Conservation (phyloP, 92 coral and sea anemone species). For the Palythoa caribaeorum region DNA sequence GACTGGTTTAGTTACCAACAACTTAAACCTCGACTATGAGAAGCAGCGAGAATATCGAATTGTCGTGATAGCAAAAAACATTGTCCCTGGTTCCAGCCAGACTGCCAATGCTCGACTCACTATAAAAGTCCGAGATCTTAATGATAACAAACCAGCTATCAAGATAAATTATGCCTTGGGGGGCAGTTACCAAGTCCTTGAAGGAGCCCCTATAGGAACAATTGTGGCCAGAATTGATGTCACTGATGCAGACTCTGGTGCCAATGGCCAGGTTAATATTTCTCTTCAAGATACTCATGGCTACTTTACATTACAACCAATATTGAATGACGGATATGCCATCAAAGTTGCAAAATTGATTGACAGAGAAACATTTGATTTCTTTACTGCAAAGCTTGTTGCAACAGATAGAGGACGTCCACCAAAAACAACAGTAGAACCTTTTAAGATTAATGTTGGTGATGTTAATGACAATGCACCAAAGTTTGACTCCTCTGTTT, state of each 20-base stretch:
- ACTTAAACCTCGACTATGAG: constrained; percentile 76
- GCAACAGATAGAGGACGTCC: constrained; percentile 90
- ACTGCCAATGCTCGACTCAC: constrained; percentile 49
- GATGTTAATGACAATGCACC: constrained; percentile 94
- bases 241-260: constrained; percentile 88
- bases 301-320: constrained; percentile 64
- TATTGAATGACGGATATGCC: constrained; percentile 62
- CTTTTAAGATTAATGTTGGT: constrained; percentile 82
- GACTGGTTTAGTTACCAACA: constrained; percentile 73
- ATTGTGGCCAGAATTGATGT: constrained; percentile 85
- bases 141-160: constrained; percentile 86
- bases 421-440: constrained; percentile 56
- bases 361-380: constrained; percentile 73
- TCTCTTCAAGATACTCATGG: constrained; percentile 82
- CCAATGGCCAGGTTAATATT: constrained; percentile 86
- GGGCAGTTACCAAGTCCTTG: constrained; percentile 75
- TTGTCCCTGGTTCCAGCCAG: constrained; percentile 40
- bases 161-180: constrained; percentile 57
- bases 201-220: constrained; percentile 74
- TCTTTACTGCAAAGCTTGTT: constrained; percentile 65
- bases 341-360: constrained; percentile 76
- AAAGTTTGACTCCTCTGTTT: constrained; percentile 74
- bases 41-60: constrained; percentile 58
- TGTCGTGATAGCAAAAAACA: constrained; percentile 80
- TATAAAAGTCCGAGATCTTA: constrained; percentile 79